A percentile compares a stretch with the other conserved stretches of the same genome.
Evolutionary conservation across 2,113 vertebrate species (phyloP).

Genomic region (Craseonycteris thonglongyai): DNA sequence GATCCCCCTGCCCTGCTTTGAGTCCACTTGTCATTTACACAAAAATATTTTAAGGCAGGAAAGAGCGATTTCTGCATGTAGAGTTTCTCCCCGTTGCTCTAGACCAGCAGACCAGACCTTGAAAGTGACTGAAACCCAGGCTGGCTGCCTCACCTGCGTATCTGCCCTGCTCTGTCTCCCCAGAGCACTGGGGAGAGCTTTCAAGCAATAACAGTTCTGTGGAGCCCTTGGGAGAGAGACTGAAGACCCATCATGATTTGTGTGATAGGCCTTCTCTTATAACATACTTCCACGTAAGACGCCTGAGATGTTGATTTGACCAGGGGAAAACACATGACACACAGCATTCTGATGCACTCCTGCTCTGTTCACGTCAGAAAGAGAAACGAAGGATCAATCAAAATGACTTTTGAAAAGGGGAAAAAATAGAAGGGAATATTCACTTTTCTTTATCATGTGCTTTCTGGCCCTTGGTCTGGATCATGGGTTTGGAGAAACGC

Average conservation of each 20-base stretch:
- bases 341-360: fast-evolving
- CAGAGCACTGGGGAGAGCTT: background rate
- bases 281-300: background rate
- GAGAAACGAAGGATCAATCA: background rate
- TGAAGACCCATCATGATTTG: background rate
- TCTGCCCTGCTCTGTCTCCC: background rate
- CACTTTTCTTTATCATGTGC: background rate
- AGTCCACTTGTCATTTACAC: background rate
- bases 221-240: background rate
- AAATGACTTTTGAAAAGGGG: background rate
- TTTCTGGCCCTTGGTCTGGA: background rate
- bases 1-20: background rate
- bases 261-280: background rate
- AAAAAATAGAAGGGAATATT: background rate
- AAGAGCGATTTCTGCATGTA: background rate
- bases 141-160: background rate
- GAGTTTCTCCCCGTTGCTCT: background rate
- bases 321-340: background rate
- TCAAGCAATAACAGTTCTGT: background rate
- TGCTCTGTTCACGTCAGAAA: background rate
- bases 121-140: background rate
- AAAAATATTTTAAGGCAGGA: background rate
- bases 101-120: background rate
- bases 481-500: background rate
- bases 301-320: background rate